Evolutionary conservation across 1,140 invertebrate genomes (phyloP).

Genomic region (Halictus rubicundus): DNA sequence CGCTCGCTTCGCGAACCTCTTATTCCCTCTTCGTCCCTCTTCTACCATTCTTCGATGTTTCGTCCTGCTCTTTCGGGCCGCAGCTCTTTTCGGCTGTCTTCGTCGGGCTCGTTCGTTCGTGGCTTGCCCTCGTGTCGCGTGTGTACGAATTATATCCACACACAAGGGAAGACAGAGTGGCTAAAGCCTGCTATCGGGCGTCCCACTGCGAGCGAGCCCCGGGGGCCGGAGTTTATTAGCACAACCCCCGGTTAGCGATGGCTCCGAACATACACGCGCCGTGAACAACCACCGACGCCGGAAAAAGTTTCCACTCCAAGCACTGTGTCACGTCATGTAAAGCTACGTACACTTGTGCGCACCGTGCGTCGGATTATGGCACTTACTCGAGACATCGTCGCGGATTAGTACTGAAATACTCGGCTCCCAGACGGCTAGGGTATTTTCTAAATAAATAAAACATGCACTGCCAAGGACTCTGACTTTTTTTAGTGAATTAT

Average conservation of each 20-base stretch:
- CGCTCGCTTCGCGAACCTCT: background rate
- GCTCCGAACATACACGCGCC: constrained; percentile 20
- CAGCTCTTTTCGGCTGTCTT: background rate
- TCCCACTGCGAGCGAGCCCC: constrained; percentile 68
- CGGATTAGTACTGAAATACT: too few species aligned
- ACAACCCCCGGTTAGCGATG: constrained; percentile 68
- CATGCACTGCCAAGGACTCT: too few species aligned
- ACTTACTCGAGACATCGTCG: too few species aligned
- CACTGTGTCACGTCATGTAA: too few species aligned
- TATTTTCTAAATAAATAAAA: too few species aligned
- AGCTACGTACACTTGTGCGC: too few species aligned
- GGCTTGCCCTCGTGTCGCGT: background rate
- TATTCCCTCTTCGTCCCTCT: background rate
- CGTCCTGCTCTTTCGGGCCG: background rate
- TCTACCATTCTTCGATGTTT: background rate
- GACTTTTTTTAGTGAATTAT: too few species aligned
- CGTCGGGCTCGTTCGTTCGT: background rate
- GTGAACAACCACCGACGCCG: too few species aligned
- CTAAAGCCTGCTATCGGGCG: constrained; percentile 68
- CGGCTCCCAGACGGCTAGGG: too few species aligned
- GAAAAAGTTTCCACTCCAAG: too few species aligned
- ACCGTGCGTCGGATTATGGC: too few species aligned
- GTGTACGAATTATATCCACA: constrained; percentile 34
- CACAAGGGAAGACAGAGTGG: constrained; percentile 61
- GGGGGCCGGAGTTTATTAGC: constrained; percentile 75